Conservation (phyloP, 1,140 invertebrate species). For the Megalonaias nervosa region DNA sequence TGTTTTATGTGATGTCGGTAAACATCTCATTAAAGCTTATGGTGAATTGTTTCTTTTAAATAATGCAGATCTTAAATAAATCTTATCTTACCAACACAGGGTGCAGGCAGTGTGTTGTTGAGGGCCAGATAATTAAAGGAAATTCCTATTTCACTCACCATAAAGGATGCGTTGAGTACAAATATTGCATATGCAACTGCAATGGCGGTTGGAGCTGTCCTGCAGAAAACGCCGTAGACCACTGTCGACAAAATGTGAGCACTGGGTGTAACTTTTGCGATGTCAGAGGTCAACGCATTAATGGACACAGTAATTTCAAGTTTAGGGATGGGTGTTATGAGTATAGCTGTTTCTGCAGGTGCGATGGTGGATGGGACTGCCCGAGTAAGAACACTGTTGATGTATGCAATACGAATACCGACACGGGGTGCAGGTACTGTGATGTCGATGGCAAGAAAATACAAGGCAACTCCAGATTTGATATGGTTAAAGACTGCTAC, state of each 20-base stretch:
- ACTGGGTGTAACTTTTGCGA: constrained; percentile 10
- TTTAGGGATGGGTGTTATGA: constrained; percentile 38
- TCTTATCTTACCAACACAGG: constrained; percentile 3
- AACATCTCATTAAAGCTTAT: too few relatives aligned
- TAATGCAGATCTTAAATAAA: too few relatives aligned
- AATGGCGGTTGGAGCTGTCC: constrained; percentile 54
- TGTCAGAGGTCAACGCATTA: not conserved
- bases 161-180: constrained; percentile 43
- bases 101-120: constrained; percentile 33
- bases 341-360: constrained; percentile 45
- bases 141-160: constrained; percentile 43
- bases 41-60: too few relatives aligned
- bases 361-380: constrained; percentile 47
- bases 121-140: constrained; percentile 35
- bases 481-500: constrained; percentile 42
- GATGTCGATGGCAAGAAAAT: constrained; percentile 35
- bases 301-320: constrained; percentile 39
- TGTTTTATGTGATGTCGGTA: too few relatives aligned
- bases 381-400: constrained; percentile 23
- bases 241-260: constrained; percentile 30
- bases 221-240: constrained; percentile 32
- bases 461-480: constrained; percentile 46
- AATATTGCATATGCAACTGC: constrained; percentile 46
- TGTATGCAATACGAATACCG: not conserved
- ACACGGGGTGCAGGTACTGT: constrained; percentile 36